phyloP scores from a whole-genome alignment of 1,140 invertebrate species.

The Apis dorsata region DNA sequence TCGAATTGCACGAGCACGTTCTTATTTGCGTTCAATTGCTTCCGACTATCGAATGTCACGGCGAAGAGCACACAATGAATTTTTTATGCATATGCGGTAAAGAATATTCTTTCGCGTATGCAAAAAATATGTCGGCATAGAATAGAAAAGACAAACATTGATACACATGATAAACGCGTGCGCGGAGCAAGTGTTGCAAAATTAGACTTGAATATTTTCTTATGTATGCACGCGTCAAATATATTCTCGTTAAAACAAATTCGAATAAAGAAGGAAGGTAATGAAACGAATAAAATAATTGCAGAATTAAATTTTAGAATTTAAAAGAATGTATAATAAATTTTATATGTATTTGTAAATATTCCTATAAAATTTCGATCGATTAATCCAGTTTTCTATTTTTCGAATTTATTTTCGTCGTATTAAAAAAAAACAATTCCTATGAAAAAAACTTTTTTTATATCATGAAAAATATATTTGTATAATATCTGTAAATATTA shows the following conservation, averaged over 20 bases:
- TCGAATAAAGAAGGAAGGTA: neutral
- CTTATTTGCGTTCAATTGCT: neutral
- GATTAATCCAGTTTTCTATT: no score
- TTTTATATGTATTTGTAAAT: no score
- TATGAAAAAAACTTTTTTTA: no score
- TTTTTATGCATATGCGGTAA: neutral
- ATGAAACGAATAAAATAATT: neutral
- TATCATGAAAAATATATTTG: no score
- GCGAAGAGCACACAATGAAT: neutral
- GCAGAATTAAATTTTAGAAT: no score
- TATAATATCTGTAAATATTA: no score
- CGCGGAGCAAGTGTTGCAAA: neutral
- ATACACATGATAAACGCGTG: neutral
- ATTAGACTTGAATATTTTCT: neutral
- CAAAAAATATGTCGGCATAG: neutral
- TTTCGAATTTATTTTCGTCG: no score
- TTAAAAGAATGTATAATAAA: no score
- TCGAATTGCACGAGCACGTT: neutral
- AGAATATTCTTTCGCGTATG: neutral
- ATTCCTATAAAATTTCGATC: no score
- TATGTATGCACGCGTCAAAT: neutral
- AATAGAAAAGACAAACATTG: neutral
- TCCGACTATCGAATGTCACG: conserved; percentile 17
- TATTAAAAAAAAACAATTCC: no score
- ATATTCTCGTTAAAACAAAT: neutral